Conservation (phyloP, 2,888 invertebrate species). For the Nemotelus pantherinus region DNA sequence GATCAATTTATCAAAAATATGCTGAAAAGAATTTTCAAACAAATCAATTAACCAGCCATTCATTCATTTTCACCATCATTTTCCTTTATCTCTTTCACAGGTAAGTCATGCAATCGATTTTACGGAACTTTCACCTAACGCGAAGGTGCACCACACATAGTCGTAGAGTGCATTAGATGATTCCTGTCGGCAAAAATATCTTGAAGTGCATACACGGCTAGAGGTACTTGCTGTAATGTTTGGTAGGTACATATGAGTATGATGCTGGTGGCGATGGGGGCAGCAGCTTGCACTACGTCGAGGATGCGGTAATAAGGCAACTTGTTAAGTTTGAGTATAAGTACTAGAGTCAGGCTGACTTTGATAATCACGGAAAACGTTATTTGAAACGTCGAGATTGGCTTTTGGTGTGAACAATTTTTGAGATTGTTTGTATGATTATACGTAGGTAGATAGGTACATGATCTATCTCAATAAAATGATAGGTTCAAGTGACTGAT, state of each 20-base stretch:
- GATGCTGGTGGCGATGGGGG: too few relatives aligned
- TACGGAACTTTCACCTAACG: conserved; percentile 43
- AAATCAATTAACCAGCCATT: conserved; percentile 47
- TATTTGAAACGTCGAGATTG: too few relatives aligned
- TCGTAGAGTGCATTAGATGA: not conserved
- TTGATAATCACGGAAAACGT: too few relatives aligned
- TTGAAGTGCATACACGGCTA: not conserved
- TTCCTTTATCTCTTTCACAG: conserved; percentile 44
- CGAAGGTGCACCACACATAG: too few relatives aligned
- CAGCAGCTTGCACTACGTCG: not conserved
- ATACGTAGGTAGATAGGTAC: too few relatives aligned
- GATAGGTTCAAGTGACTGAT: too few relatives aligned
- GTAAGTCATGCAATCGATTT: conserved; percentile 44
- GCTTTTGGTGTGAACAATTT: too few relatives aligned
- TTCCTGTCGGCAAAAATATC: conserved; percentile 14
- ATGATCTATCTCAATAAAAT: too few relatives aligned
- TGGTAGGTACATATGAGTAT: too few relatives aligned
- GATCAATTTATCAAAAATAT: conserved; percentile 42
- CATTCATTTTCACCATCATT: conserved; percentile 37
- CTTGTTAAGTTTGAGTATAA: not conserved
- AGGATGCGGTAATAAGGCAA: conserved; percentile 6
- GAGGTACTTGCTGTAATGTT: too few relatives aligned
- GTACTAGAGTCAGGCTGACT: too few relatives aligned
- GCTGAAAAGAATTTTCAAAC: conserved; percentile 38
- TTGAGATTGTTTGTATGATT: too few relatives aligned